These are phyloP conservation scores for Horisme vitalbata DNA, from an alignment of 2,888 invertebrate species.

Conservation along the genomic window DNA sequence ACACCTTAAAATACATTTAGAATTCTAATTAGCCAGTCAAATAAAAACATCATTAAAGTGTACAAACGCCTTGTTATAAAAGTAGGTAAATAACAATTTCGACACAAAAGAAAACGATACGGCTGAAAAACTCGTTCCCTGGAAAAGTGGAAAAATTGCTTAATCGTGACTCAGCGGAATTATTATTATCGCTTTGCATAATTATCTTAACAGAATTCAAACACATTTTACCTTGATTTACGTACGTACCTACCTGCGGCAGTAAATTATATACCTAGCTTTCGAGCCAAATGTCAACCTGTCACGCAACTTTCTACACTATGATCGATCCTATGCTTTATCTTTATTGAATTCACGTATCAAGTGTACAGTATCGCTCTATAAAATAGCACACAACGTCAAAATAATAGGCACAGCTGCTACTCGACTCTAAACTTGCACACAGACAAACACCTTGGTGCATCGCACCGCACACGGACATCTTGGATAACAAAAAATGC, in stretches of 20 bases:
- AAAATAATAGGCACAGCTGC: slow-evolving; percentile 80
- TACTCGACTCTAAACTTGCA: slow-evolving; percentile 56
- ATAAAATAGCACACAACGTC: slow-evolving; percentile 62
- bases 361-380: slow-evolving; percentile 49
- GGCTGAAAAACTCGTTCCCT: slow-evolving; percentile 36
- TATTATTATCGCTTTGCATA: slow-evolving; percentile 59
- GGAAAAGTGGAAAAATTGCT: slow-evolving; percentile 44
- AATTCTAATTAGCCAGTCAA: too few relatives aligned
- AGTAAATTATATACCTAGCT: slow-evolving; percentile 48
- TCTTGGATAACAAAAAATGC: slow-evolving; percentile 74
- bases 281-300: slow-evolving; percentile 59
- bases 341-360: slow-evolving; percentile 39
- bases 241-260: slow-evolving; percentile 29
- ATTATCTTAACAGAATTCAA: slow-evolving; percentile 58
- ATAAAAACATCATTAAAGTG: background rate
- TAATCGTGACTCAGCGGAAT: slow-evolving; percentile 57
- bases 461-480: slow-evolving; percentile 76
- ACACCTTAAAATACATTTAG: too few relatives aligned
- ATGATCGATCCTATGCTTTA: slow-evolving; percentile 44
- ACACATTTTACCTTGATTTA: slow-evolving; percentile 53
- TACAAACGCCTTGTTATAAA: slow-evolving; percentile 12
- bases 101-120: slow-evolving; percentile 25
- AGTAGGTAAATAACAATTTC: slow-evolving; percentile 25
- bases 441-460: slow-evolving; percentile 62
- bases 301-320: slow-evolving; percentile 65